Conservation (phyloP, 2,113 vertebrate species). For the Spea bombifrons region DNA sequence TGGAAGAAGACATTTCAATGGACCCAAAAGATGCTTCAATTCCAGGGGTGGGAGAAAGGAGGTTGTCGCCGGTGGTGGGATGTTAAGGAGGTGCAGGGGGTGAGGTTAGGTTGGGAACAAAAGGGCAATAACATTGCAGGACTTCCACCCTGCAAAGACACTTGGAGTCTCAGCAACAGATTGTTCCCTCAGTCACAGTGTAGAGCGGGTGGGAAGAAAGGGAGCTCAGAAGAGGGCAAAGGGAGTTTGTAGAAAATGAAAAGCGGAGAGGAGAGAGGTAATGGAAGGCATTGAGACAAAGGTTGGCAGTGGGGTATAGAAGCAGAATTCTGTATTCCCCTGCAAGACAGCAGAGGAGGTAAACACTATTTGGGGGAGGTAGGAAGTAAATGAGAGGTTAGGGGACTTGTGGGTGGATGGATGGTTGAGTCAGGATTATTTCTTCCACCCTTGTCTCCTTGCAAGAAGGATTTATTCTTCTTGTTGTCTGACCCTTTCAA, state of each 20-base stretch:
- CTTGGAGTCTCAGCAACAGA: constrained; percentile 14
- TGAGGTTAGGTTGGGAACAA: constrained; percentile 4
- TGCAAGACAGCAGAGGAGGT: background rate
- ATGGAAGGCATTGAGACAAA: background rate
- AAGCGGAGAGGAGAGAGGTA: background rate
- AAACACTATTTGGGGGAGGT: background rate
- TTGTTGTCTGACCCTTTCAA: background rate
- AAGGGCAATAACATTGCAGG: constrained; percentile 23
- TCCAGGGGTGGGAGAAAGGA: constrained; percentile 43
- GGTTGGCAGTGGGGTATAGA: background rate
- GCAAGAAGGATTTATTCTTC: background rate
- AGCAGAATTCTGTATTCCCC: background rate
- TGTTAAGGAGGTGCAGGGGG: background rate
- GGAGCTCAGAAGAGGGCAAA: background rate
- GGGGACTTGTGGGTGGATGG: background rate
- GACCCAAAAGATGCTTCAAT: constrained; percentile 28
- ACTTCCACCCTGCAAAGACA: constrained; percentile 11
- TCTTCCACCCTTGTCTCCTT: background rate
- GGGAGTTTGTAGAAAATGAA: constrained; percentile 2
- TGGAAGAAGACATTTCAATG: constrained; percentile 44
- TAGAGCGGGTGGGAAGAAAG: background rate
- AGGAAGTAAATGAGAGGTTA: background rate
- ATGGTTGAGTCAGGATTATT: constrained; percentile 4
- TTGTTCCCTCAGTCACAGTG: background rate
- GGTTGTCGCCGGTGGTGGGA: constrained; percentile 29